Evolutionary conservation across 1,140 invertebrate species (phyloP).

Genomic region (Ostrea edulis): DNA sequence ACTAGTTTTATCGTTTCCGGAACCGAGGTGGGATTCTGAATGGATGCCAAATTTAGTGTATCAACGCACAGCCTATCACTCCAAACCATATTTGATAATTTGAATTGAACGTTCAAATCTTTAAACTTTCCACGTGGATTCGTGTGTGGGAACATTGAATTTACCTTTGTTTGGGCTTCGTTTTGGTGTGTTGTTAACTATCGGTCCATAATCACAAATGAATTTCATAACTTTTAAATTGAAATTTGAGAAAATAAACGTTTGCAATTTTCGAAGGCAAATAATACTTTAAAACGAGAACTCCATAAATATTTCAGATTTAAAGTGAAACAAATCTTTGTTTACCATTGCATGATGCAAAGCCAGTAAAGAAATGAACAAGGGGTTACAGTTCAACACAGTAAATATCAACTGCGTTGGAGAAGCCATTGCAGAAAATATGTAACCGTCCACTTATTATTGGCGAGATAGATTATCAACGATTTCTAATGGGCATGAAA

Average conservation of each 20-base stretch:
- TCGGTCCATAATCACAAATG: background rate
- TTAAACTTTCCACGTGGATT: background rate
- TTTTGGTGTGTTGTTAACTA: background rate
- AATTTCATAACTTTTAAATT: slow-evolving; percentile 24
- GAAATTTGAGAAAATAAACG: slow-evolving; percentile 7
- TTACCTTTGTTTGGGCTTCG: background rate
- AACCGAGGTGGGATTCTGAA: no score
- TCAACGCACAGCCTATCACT: no score
- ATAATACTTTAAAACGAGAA: background rate
- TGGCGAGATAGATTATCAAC: slow-evolving; percentile 21
- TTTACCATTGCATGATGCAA: background rate
- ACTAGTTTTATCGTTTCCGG: no score
- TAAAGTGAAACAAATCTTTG: background rate
- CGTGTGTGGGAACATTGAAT: background rate
- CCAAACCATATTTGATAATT: background rate
- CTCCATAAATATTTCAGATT: background rate
- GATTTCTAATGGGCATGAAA: slow-evolving; percentile 32
- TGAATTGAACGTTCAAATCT: background rate
- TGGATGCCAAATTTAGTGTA: no score
- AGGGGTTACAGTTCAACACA: background rate
- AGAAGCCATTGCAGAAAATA: background rate
- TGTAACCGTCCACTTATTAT: background rate
- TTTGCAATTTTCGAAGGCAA: background rate
- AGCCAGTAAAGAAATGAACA: background rate
- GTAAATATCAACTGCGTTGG: background rate